Base-by-base conservation (phyloP, 2,113 vertebrate genomes). In the Callaeas wilsoni region DNA sequence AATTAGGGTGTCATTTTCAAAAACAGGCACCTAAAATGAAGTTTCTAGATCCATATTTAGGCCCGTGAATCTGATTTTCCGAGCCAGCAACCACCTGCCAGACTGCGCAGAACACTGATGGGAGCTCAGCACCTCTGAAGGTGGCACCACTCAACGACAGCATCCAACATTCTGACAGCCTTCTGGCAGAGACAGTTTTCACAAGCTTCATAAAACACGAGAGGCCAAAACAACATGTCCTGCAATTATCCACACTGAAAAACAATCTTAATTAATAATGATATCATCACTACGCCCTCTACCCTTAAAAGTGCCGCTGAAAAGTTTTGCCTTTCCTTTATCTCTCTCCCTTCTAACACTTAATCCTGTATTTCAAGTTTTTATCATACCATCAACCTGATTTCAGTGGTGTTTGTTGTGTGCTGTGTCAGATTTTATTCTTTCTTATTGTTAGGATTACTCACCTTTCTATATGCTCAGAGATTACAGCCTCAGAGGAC, bases 131-230 rank as follows among this genome's bases (percentile, higher is more conserved):
- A 14, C 86, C 90, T 77, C 50, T 53, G 80, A 65, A 87, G 63
- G 77, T 39, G 60, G 65, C 89, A 82, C 37, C 16, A 13, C 80
- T 84, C 35, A 68, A 32, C 1, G 0, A 46, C 64, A 83, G 81
- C 81, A 89, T 78, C 84, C 77, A 94, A 79, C 80, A 92, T 84
- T 42, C 44, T 89, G 89, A 89, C 96, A 97, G 86, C 73, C 65
- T 91, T 56, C 89, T 87, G 73, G 56, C 25, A 1, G 32, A 92
- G 65, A 20, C 20, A 41, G 50, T 44, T 80, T 73, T 62, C 6
- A 1, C 70, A 94, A 92, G 92, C 87, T 75, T 82, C 93, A 84
- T 47, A 68, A 52, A 91, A 84, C 52, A 78, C 0, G 1, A 83
- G 62, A 94, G 93, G 81, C 57, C 94, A 89, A 85, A 92, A 30